Evolutionary conservation across 2,797 vertebrate species (phyloP).

Genomic region (Merluccius polli): DNA sequence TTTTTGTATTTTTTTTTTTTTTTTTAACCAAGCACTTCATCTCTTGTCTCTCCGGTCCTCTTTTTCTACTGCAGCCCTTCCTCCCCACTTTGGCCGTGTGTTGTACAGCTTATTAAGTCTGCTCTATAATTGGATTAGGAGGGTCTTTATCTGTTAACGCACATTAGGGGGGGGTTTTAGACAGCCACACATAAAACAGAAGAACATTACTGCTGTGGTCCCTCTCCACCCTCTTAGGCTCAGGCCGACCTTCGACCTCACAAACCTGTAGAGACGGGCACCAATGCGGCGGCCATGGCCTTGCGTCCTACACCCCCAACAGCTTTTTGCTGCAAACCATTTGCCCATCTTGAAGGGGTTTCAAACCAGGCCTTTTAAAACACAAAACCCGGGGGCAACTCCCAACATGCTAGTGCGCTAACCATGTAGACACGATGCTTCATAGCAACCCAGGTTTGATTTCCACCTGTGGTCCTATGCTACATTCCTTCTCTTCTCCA

Average conservation of each 20-base stretch:
- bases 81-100: constrained; percentile 13
- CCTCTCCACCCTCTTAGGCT: constrained; percentile 7
- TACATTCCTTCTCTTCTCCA: no score
- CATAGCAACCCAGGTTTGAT: no score
- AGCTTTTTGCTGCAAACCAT: not conserved
- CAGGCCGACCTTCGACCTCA: constrained; percentile 33
- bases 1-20: no score
- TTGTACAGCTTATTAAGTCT: constrained; percentile 38
- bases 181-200: constrained; percentile 8
- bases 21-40: not conserved
- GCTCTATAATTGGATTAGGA: constrained; percentile 48
- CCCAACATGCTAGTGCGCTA: not conserved
- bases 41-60: not conserved
- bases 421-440: not conserved
- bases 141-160: constrained; percentile 35
- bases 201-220: constrained; percentile 15
- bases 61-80: not conserved
- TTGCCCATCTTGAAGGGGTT: not conserved
- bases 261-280: constrained; percentile 33
- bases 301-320: no score
- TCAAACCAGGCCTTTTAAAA: not conserved
- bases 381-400: not conserved
- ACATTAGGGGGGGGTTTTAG: constrained; percentile 30
- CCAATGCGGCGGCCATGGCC: no score
- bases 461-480: no score